These are phyloP conservation scores for Rotaria magnacalcarata DNA, from an alignment of 2,888 invertebrate species.

Conservation along the genomic window DNA sequence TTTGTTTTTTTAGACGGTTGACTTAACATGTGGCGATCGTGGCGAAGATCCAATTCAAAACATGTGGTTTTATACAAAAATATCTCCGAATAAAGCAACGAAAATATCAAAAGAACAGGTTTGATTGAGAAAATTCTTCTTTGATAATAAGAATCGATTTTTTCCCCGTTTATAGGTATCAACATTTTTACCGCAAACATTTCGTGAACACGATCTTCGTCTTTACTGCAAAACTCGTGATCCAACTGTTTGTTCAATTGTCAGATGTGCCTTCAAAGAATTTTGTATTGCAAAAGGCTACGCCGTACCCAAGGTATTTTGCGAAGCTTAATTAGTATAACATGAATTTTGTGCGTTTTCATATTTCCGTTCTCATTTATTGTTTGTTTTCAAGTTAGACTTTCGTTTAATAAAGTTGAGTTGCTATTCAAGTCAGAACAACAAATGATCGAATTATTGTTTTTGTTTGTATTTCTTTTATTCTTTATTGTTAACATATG, in stretches of 20 bases:
- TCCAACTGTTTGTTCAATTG: background rate
- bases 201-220: conserved; percentile 18
- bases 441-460: no score
- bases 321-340: background rate
- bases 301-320: background rate
- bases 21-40: conserved; percentile 26
- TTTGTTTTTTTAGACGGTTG: background rate
- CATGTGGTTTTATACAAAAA: conserved; percentile 8
- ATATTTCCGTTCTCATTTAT: background rate
- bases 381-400: background rate
- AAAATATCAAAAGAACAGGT: conserved; percentile 13
- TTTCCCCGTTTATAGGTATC: background rate
- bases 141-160: background rate
- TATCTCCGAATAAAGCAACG: background rate
- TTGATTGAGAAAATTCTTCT: background rate
- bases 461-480: background rate
- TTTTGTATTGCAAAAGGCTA: background rate
- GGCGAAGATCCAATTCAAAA: conserved; percentile 16
- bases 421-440: background rate
- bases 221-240: conserved; percentile 27
- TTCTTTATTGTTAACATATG: background rate
- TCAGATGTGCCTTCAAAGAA: conserved; percentile 27
- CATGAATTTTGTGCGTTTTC: background rate
- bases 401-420: background rate
- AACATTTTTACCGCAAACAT: background rate